phyloP scores from a whole-genome alignment of 1,140 invertebrate species.

The Ctenoplectra terminalis region DNA sequence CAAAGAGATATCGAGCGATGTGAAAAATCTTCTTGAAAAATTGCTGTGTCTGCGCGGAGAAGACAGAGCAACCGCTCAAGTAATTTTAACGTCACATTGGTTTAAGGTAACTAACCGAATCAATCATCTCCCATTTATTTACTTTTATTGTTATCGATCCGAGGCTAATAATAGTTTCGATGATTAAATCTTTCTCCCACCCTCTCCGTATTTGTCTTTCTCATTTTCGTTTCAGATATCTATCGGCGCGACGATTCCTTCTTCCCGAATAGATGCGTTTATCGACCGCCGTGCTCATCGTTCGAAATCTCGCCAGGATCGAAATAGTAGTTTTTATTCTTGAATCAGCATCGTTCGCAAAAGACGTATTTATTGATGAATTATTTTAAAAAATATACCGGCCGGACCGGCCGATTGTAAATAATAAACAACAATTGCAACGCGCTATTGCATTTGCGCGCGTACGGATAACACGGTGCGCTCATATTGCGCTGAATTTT shows the following conservation, averaged over 20 bases:
- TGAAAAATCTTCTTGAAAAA: constrained; percentile 86
- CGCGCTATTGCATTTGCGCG: not conserved
- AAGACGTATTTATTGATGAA: constrained; percentile 10
- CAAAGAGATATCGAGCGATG: constrained; percentile 87
- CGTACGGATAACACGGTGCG: not conserved
- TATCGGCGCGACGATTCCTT: constrained; percentile 79
- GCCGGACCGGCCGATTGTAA: not conserved
- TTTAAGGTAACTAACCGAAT: constrained; percentile 79
- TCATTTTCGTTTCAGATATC: constrained; percentile 66
- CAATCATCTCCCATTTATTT: not conserved
- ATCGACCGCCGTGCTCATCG: constrained; percentile 80
- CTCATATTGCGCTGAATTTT: not conserved
- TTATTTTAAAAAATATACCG: not conserved
- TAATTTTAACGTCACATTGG: constrained; percentile 85
- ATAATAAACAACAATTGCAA: constrained; percentile 8
- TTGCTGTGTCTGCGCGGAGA: constrained; percentile 86
- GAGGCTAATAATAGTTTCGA: too few species aligned
- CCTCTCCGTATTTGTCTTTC: too few species aligned
- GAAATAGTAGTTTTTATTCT: constrained; percentile 78
- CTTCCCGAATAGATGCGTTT: constrained; percentile 79
- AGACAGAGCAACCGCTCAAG: constrained; percentile 83
- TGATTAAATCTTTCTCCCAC: too few species aligned
- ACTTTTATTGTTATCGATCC: too few species aligned
- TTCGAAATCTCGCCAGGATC: constrained; percentile 79
- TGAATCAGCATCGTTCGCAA: constrained; percentile 51